Conservation (phyloP, 2,888 invertebrate species). For the Agrotis ipsilon region DNA sequence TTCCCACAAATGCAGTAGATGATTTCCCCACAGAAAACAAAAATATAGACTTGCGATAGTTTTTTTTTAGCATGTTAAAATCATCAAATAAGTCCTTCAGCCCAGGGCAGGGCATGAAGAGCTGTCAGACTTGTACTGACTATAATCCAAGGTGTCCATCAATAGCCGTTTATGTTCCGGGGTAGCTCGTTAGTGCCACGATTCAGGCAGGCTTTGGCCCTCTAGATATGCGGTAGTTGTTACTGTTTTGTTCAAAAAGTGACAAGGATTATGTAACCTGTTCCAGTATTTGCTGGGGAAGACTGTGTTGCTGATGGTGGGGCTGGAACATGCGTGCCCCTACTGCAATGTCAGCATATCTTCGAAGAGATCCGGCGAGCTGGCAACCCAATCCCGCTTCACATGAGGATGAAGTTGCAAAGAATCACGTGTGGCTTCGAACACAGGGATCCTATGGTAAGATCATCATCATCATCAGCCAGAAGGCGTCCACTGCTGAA, state of each 20-base stretch:
- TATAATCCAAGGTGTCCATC: too few species aligned
- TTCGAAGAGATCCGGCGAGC: slow-evolving; percentile 73
- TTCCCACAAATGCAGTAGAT: too few species aligned
- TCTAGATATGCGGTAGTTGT: not conserved
- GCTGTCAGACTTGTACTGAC: too few species aligned
- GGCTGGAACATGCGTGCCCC: slow-evolving; percentile 71
- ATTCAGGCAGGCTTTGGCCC: too few species aligned
- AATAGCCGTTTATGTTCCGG: too few species aligned
- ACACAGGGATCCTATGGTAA: slow-evolving; percentile 76
- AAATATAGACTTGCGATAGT: too few species aligned
- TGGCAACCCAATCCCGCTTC: slow-evolving; percentile 76
- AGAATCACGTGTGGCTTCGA: slow-evolving; percentile 78
- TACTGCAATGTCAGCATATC: slow-evolving; percentile 73
- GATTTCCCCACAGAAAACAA: too few species aligned
- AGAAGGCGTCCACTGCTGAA: too few species aligned
- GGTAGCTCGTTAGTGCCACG: too few species aligned
- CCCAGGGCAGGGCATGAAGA: too few species aligned
- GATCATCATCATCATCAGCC: slow-evolving; percentile 6
- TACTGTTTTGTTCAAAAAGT: not conserved
- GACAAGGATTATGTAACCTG: not conserved
- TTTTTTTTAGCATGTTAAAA: too few species aligned
- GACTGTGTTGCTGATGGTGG: slow-evolving; percentile 60
- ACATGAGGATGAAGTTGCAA: slow-evolving; percentile 74
- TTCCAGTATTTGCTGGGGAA: slow-evolving; percentile 72
- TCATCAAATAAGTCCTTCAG: too few species aligned